A percentile compares a stretch with the other conserved stretches of the same genome.
phyloP scores from a whole-genome alignment of 2,797 vertebrate genomes.

The Gymnothorax javanicus region DNA sequence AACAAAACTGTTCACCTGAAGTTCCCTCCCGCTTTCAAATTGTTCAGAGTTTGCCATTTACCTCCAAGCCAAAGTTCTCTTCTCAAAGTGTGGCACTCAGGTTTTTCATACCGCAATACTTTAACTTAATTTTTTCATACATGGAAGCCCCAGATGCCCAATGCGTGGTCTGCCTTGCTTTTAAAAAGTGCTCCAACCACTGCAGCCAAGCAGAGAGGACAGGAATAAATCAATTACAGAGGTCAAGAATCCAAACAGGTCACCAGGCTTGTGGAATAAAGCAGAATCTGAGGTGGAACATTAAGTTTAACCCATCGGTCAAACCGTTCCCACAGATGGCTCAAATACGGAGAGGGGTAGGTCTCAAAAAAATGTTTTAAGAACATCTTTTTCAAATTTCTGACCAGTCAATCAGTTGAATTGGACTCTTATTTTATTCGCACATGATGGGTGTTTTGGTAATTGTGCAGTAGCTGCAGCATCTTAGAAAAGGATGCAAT shows the following conservation, averaged over 20 bases:
- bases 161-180: not conserved
- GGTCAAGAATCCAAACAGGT: not conserved
- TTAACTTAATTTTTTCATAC: not conserved
- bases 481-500: not conserved
- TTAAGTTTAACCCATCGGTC: not conserved
- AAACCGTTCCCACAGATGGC: not conserved
- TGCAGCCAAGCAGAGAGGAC: not conserved
- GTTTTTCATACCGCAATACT: not conserved
- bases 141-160: not conserved
- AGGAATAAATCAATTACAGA: not conserved
- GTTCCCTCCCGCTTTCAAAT: not conserved
- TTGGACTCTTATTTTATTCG: no score
- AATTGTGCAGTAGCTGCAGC: not conserved
- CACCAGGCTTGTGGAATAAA: not conserved
- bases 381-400: conserved; percentile 5
- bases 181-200: not conserved
- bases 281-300: not conserved
- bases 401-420: not conserved
- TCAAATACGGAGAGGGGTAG: not conserved
- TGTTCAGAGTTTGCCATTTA: conserved; percentile 46
- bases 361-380: not conserved
- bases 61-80: conserved; percentile 36
- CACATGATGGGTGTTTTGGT: not conserved
- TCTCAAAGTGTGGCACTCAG: not conserved
- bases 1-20: conserved; percentile 62